Percentiles rank a stretch among this genome's conserved stretches.
Conservation (phyloP, 1,140 invertebrate genomes). For the Megathymus violae region DNA sequence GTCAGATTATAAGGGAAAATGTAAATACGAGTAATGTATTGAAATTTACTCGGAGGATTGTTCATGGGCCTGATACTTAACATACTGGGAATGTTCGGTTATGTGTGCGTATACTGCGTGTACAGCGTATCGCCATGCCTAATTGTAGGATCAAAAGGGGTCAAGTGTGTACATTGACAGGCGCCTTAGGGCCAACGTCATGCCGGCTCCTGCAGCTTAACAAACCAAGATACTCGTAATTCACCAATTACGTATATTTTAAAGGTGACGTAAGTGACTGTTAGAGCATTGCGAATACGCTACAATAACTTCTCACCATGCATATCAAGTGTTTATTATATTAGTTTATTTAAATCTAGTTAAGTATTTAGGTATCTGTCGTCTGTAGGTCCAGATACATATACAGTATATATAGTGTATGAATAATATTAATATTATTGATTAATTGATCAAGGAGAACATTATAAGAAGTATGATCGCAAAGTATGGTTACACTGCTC, state of each 20-base stretch:
- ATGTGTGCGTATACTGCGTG: conserved; percentile 30
- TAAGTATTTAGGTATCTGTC: too few relatives aligned
- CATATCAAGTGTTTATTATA: too few relatives aligned
- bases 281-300: conserved; percentile 23
- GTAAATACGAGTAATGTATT: too few relatives aligned
- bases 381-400: too few relatives aligned
- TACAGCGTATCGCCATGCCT: conserved; percentile 69
- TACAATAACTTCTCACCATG: too few relatives aligned
- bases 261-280: conserved; percentile 47
- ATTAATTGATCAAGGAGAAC: too few relatives aligned
- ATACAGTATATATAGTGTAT: too few relatives aligned
- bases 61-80: conserved; percentile 7
- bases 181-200: conserved; percentile 80
- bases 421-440: too few relatives aligned
- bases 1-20: too few relatives aligned
- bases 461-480: too few relatives aligned
- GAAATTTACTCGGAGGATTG: background rate
- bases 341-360: too few relatives aligned
- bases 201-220: conserved; percentile 50
- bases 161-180: conserved; percentile 82
- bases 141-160: conserved; percentile 83
- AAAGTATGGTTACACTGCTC: too few relatives aligned
- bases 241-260: conserved; percentile 49
- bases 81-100: conserved; percentile 14
- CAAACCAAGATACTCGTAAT: conserved; percentile 41